Evolutionary conservation across 2,113 vertebrate genomes (phyloP).

Genomic region (Telmatochromis bifrenatus): DNA sequence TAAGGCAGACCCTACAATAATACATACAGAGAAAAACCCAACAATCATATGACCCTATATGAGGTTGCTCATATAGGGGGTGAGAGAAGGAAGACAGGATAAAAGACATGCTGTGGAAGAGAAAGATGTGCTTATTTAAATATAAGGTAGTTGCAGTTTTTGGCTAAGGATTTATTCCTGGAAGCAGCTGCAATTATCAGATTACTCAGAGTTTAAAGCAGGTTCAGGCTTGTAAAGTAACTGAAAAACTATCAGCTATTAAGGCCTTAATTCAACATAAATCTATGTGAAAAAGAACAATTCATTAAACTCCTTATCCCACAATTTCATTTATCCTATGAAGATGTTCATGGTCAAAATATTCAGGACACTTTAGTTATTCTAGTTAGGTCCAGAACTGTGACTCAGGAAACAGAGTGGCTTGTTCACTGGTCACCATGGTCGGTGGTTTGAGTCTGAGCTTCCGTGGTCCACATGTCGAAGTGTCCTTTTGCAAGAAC

Average conservation of each 20-base stretch:
- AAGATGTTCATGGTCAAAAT: background rate
- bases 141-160: background rate
- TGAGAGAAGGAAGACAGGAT: background rate
- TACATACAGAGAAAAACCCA: background rate
- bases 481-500: background rate
- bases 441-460: background rate
- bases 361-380: background rate
- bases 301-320: background rate
- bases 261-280: background rate
- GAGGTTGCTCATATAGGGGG: background rate
- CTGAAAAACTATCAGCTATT: background rate
- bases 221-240: background rate
- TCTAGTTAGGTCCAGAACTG: background rate
- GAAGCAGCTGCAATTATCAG: background rate
- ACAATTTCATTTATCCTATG: background rate
- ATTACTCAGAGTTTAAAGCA: background rate
- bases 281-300: background rate
- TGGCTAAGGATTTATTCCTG: background rate
- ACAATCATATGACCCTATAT: background rate
- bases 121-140: background rate
- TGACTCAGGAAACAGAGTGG: background rate
- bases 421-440: background rate
- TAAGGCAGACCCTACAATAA: background rate
- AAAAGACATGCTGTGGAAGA: background rate
- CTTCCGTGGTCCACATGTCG: background rate